Evolutionary conservation across 2,797 vertebrate species (phyloP), one percentile per base, ranked within the genome.

Genomic region (Poliocrania exsul): DNA sequence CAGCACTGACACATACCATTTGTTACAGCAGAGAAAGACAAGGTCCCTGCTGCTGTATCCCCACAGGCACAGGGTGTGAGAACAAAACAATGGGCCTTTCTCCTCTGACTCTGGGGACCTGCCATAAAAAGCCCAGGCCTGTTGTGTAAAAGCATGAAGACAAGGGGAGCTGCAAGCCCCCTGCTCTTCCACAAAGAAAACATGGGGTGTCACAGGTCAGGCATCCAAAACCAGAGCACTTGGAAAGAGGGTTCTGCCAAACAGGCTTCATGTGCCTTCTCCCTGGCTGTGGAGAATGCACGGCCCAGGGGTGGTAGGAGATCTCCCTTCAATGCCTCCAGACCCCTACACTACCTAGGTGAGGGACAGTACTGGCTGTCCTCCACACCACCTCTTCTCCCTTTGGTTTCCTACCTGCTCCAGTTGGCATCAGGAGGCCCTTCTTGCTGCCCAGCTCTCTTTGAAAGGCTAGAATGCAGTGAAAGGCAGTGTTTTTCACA

Each of bases 71-170:
- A 0, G 57, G 56, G 24, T 18, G n/a, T 4, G 21, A 74, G 58
- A 81, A 65, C 87, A 92, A 92, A 73, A 86, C 85, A 95, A 38
- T 21, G 38, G 47, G 61, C 53, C 79, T 71, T 91, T 96, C 79
- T 96, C 74, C 60, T 42, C 58, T 64, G 71, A 11, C 75, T 82
- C 82, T 86, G 81, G 81, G 61, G 81, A 86, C 54, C 72, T 5
- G 21, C 81, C 81, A 51, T 10, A 13, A 50, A 60, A 49, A 87
- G 49, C 57, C 53, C 8, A 4, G 49, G n/a, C 60, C 86, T 77
- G 25, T 74, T 84, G 65, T 66, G 35, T 74, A 72, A 80, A 91
- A 80, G 49, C 56, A 15, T 3, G 10, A 58, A 92, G 90, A 64
- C 17, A 33, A 71, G 49, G 62, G 77, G 40, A 77, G 33, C 56